A percentile compares a stretch with the other conserved stretches of the same genome.
Evolutionary conservation across 2,113 vertebrate species (phyloP).

Genomic region (Saiga tatarica): DNA sequence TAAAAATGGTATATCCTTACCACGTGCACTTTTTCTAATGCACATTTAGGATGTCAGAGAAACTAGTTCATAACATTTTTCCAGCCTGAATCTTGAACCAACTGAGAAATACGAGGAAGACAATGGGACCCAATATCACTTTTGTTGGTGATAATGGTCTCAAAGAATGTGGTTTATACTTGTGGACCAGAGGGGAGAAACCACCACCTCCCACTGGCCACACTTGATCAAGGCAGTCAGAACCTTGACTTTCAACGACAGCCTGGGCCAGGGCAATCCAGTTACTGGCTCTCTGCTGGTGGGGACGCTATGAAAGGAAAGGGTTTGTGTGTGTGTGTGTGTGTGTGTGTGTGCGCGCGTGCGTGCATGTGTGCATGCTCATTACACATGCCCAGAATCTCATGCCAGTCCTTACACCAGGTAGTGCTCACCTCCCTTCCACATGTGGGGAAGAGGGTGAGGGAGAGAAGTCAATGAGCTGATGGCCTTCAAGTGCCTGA

Average conservation of each 20-base stretch:
- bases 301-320: background rate
- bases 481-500: background rate
- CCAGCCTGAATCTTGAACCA: background rate
- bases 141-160: background rate
- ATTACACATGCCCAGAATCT: background rate
- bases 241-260: background rate
- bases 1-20: background rate
- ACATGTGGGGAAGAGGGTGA: background rate
- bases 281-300: background rate
- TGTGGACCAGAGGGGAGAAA: background rate
- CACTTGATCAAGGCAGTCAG: background rate
- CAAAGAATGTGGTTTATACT: background rate
- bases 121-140: background rate
- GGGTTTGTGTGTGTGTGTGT: background rate
- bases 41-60: background rate
- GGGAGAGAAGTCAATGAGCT: background rate
- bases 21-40: background rate
- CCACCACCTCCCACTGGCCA: background rate
- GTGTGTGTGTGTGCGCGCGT: background rate
- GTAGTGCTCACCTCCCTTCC: background rate
- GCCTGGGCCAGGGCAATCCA: background rate
- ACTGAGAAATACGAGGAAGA: background rate
- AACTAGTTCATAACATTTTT: background rate
- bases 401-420: background rate
- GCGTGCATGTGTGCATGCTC: accelerated